A percentile compares a stretch with the other conserved stretches of the same genome.
phyloP scores from a whole-genome alignment of 2,797 vertebrate genomes.

The Apodemus agrarius region DNA sequence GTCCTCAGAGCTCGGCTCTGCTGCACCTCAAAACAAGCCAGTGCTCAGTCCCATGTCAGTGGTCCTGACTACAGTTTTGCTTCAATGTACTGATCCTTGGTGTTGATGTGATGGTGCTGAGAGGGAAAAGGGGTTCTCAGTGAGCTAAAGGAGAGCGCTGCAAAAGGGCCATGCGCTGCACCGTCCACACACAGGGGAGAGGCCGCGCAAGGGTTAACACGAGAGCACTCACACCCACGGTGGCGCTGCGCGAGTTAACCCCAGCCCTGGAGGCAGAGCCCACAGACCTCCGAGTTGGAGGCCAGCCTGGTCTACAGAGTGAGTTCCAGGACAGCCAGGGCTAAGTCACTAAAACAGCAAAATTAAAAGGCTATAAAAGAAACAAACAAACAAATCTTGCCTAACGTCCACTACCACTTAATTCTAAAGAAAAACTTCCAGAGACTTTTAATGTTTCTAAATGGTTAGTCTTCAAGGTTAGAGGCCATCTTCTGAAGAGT shows the following conservation, averaged over 20 bases:
- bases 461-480: background rate
- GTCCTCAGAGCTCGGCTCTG: slow-evolving; percentile 41
- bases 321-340: background rate
- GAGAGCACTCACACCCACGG: background rate
- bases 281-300: background rate
- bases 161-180: background rate
- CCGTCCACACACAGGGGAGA: background rate
- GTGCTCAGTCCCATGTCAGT: slow-evolving; percentile 21
- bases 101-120: slow-evolving; percentile 20
- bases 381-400: background rate
- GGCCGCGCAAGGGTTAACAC: background rate
- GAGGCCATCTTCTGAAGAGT: background rate
- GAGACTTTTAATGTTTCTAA: background rate
- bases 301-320: background rate
- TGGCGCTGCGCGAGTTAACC: background rate
- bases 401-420: background rate
- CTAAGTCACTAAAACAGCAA: background rate
- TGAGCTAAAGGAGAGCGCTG: background rate
- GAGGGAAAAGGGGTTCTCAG: background rate
- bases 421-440: background rate
- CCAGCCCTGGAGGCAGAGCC: background rate
- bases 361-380: background rate
- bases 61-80: background rate
- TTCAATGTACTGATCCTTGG: slow-evolving; percentile 13
- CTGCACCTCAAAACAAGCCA: slow-evolving; percentile 58